phyloP scores from a whole-genome alignment of 2,113 vertebrate genomes.

The Symphodus melops region DNA sequence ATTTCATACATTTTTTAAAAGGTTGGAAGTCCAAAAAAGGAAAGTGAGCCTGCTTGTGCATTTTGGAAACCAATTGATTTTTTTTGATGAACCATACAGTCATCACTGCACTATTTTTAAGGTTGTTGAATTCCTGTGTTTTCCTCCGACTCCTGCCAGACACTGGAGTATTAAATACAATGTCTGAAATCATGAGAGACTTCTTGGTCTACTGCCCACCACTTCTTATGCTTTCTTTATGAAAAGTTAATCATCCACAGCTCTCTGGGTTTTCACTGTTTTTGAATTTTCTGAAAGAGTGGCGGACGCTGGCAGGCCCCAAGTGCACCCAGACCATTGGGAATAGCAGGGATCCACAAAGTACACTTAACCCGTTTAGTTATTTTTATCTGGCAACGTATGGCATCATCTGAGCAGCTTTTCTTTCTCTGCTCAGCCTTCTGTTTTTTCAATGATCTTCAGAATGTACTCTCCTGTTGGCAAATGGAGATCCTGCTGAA shows the following conservation, averaged over 20 bases:
- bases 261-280: constrained; percentile 75
- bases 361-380: constrained; percentile 44
- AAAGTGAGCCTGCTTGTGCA: constrained; percentile 26
- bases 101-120: constrained; percentile 69
- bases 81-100: constrained; percentile 67
- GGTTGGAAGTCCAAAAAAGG: constrained; percentile 51
- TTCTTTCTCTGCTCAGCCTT: constrained; percentile 14
- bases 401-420: constrained; percentile 43
- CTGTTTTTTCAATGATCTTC: constrained; percentile 71
- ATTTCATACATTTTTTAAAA: constrained; percentile 31
- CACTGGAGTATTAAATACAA: constrained; percentile 66
- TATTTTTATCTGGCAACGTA: constrained; percentile 59
- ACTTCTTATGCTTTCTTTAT: constrained; percentile 82
- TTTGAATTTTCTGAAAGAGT: constrained; percentile 68
- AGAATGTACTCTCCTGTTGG: constrained; percentile 53
- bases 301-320: constrained; percentile 74
- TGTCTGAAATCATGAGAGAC: constrained; percentile 66
- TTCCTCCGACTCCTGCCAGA: constrained; percentile 68
- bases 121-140: constrained; percentile 67
- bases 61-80: constrained; percentile 56
- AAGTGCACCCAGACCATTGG: constrained; percentile 19
- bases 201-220: constrained; percentile 64
- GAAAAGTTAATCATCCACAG: constrained; percentile 82
- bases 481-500: constrained; percentile 33
- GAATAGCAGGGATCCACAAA: constrained; percentile 34